Percentiles rank a stretch among this genome's conserved stretches.
Conservation (phyloP, 2,797 vertebrate species). For the Lepilemur ruficaudatus region DNA sequence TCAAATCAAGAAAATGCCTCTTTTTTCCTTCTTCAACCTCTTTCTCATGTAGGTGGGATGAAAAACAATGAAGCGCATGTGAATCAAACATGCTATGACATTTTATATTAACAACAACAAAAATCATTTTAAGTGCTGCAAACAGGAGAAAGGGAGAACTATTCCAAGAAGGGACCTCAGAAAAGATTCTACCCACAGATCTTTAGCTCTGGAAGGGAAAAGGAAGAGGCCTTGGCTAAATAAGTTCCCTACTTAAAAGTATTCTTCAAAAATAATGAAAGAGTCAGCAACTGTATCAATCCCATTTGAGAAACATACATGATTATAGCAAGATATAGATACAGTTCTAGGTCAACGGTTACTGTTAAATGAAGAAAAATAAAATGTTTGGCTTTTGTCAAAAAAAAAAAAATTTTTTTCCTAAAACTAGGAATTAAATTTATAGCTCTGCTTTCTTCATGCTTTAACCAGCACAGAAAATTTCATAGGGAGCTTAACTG, state of each 20-base stretch:
- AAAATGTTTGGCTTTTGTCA: conserved; percentile 23
- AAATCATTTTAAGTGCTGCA: not conserved
- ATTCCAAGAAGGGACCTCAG: conserved; percentile 51
- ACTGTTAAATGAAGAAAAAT: conserved; percentile 24
- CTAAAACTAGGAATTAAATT: conserved; percentile 3
- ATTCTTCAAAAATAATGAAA: conserved; percentile 78
- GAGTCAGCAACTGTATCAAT: conserved; percentile 51
- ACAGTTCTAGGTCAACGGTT: not conserved
- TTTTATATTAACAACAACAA: conserved; percentile 60
- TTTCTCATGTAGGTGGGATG: conserved; percentile 19
- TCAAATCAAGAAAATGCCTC: conserved; percentile 68
- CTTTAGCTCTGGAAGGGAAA: conserved; percentile 30
- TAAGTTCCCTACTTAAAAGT: conserved; percentile 25
- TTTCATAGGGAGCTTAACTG: conserved; percentile 16
- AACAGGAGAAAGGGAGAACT: conserved; percentile 54
- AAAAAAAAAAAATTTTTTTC: not conserved
- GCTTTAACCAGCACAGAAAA: not conserved
- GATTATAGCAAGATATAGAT: conserved; percentile 46
- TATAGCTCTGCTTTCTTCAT: not conserved
- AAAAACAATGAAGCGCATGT: conserved; percentile 58
- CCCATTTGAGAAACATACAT: conserved; percentile 48
- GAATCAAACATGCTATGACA: conserved; percentile 38
- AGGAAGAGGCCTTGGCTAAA: not conserved
- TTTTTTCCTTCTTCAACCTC: conserved; percentile 33
- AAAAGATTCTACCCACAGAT: not conserved